These are phyloP conservation scores for Pheosia tremula DNA, from an alignment of 2,888 invertebrate species.

Conservation along the genomic window DNA sequence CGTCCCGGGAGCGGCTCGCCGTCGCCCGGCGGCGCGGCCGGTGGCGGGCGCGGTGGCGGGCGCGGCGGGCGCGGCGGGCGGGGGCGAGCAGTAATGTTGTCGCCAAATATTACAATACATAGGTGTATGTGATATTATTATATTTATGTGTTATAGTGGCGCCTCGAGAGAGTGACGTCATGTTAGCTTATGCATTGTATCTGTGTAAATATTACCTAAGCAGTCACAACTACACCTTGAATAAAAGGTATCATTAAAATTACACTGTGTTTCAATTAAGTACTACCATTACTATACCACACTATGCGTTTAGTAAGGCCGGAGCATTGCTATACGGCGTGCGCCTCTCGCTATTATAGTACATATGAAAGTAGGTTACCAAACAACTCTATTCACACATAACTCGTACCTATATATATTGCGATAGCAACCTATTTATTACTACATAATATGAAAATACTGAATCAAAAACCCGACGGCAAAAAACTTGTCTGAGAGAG, in stretches of 20 bases:
- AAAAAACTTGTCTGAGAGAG: too few species aligned
- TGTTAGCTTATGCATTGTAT: slow-evolving; percentile 40
- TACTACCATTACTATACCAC: background rate
- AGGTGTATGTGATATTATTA: slow-evolving; percentile 47
- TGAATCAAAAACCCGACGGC: too few species aligned
- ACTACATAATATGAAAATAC: too few species aligned
- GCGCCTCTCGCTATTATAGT: too few species aligned
- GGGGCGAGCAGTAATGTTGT: slow-evolving; percentile 5
- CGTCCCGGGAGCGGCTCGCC: background rate
- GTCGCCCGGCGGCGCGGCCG: background rate
- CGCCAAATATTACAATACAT: slow-evolving; percentile 28
- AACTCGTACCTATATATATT: too few species aligned
- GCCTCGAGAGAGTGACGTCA: slow-evolving; percentile 25
- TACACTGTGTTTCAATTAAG: slow-evolving; percentile 21
- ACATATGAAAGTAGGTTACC: too few species aligned
- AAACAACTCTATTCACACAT: too few species aligned
- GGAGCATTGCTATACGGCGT: too few species aligned
- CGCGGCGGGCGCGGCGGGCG: background rate
- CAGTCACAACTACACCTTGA: slow-evolving; percentile 56
- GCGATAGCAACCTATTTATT: too few species aligned
- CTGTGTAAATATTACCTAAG: slow-evolving; percentile 67
- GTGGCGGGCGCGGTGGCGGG: background rate
- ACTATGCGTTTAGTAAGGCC: too few species aligned
- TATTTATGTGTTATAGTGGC: slow-evolving; percentile 43
- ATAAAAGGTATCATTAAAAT: slow-evolving; percentile 54